phyloP scores from a whole-genome alignment of 2,888 invertebrate genomes.

The Phymatocera aterrima region DNA sequence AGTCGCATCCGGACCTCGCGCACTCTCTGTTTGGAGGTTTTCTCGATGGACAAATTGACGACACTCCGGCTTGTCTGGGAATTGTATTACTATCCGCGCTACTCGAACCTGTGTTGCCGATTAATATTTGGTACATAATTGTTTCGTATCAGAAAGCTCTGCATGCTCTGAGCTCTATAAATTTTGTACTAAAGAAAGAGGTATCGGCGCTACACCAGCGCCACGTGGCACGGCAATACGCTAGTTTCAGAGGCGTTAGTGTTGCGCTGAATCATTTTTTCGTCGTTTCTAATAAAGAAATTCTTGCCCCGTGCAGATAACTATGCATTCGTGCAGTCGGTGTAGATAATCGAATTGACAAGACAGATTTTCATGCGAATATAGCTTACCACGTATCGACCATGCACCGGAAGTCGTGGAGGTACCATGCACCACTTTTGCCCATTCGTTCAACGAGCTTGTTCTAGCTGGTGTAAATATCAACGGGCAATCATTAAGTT shows the following conservation, averaged over 20 bases:
- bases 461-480: neutral
- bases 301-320: too few relatives aligned
- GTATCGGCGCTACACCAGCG: too few relatives aligned
- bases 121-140: neutral
- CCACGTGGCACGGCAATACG: too few relatives aligned
- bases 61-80: neutral
- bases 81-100: neutral
- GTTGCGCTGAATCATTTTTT: too few relatives aligned
- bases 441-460: constrained; percentile 24
- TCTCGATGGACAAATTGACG: constrained; percentile 48
- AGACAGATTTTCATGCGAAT: neutral
- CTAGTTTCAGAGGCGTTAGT: too few relatives aligned
- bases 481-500: too few relatives aligned
- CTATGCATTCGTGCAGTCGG: too few relatives aligned
- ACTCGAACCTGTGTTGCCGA: neutral
- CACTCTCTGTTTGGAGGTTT: constrained; percentile 46
- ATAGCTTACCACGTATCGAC: constrained; percentile 22
- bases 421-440: neutral
- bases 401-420: neutral
- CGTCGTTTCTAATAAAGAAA: too few relatives aligned
- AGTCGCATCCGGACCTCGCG: neutral
- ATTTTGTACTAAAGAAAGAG: too few relatives aligned
- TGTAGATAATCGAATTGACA: too few relatives aligned
- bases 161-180: too few relatives aligned
- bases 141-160: neutral